These are phyloP conservation scores for Campodea augens DNA, from an alignment of 1,140 invertebrate species.

Conservation along the genomic window DNA sequence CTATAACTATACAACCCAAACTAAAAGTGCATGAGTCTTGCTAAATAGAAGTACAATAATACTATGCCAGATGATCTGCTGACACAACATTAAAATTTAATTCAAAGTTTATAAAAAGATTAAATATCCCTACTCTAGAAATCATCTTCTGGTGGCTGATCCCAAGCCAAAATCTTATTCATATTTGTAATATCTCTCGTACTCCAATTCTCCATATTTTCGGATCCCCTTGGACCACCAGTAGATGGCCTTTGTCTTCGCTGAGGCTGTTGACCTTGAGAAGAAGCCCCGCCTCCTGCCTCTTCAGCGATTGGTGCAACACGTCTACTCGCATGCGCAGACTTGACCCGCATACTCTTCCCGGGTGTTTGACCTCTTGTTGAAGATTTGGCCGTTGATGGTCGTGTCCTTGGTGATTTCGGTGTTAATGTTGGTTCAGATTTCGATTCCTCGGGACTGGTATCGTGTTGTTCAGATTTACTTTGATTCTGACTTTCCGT, in stretches of 20 bases:
- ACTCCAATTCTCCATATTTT: conserved; percentile 38
- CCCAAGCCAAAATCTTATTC: conserved; percentile 47
- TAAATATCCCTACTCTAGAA: neutral
- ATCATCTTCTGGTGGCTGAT: conserved; percentile 16
- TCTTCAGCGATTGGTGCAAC: neutral
- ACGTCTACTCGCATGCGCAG: neutral
- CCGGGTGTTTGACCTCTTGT: neutral
- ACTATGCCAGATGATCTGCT: neutral
- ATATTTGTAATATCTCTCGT: conserved; percentile 45
- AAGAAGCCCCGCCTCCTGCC: no score
- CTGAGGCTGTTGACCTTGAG: no score
- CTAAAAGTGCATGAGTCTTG: no score
- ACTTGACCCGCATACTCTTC: neutral
- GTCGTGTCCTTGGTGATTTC: neutral
- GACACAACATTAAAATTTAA: no score
- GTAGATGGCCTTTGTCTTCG: neutral
- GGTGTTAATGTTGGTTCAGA: neutral
- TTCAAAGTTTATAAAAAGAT: neutral
- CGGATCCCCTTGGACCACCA: neutral
- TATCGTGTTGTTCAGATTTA: neutral
- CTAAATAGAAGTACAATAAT: neutral
- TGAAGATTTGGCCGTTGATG: neutral
- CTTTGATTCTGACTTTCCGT: neutral
- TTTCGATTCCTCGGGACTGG: neutral
- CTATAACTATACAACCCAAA: neutral